Base-by-base conservation (phyloP, 2,888 invertebrate species). In the Eupithecia tripunctaria region DNA sequence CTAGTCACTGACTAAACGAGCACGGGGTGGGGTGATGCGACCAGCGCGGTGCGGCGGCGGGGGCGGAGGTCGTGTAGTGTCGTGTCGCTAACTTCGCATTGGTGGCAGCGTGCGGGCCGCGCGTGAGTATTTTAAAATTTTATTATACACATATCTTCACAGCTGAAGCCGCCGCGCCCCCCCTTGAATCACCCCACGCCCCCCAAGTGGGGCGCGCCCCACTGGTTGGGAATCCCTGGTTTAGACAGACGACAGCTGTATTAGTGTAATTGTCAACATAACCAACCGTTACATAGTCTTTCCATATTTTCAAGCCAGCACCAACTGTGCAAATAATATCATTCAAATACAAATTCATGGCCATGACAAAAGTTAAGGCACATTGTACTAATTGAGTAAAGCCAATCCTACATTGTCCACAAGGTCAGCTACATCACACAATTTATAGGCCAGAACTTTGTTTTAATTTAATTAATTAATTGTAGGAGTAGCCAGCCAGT, bases 211-310 rank as follows among this genome's bases (percentile, higher is more conserved):
- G n/a, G n/a, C n/a, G n/a, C n/a, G n/a, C n/a, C n/a, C n/a, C n/a
- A n/a, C n/a, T n/a, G n/a, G n/a, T n/a, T n/a, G n/a, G n/a, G n/a
- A n/a, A n/a, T n/a, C n/a, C n/a, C n/a, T n/a, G n/a, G 25, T 66
- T 63, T 67, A 67, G 70, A 41, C 62, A 67, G 21, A 36, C 18
- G 18, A 36, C 59, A 73, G 64, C 67, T 73, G 64, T 64, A 65
- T 70, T 59, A 63, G 51, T 67, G 62, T 67, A 18, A 29, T 63
- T 63, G 29, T 63, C 36, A 63, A 36, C 18, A 32, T 64, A 64
- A 38, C 7, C 10, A 25, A 64, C 36, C 36, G 38, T 64, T 15
- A 29, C 56, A 25, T 14, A 25, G 21, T 2, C 25, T 25, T 4
- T 56, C 8, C 21, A 51, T 56, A 56, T 56, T 56, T 14, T 56